A percentile compares a stretch with the other conserved stretches of the same genome.
phyloP scores from a whole-genome alignment of 1,140 invertebrate genomes.

The Aplysia californica region DNA sequence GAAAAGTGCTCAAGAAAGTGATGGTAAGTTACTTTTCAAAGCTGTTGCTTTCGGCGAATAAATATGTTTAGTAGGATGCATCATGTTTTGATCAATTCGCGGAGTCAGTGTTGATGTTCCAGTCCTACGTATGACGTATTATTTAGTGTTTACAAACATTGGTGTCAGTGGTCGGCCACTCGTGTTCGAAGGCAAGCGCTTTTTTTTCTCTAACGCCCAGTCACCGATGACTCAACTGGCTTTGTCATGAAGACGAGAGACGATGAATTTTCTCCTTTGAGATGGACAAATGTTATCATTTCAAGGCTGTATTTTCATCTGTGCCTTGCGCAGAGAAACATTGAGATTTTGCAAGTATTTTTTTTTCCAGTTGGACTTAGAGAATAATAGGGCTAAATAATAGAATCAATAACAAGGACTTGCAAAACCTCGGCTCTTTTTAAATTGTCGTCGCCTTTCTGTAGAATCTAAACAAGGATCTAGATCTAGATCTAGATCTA shows the following conservation, averaged over 20 bases:
- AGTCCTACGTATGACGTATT: neutral
- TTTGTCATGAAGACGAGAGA: no score
- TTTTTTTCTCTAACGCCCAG: no score
- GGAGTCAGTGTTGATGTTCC: neutral
- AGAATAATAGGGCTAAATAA: neutral
- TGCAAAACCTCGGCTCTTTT: neutral
- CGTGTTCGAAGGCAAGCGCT: neutral
- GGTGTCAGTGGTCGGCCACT: constrained; percentile 13
- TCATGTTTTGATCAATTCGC: neutral
- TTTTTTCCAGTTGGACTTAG: neutral
- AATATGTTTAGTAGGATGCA: neutral
- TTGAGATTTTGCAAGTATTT: neutral
- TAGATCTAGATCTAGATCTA: constrained; percentile 11
- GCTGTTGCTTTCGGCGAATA: neutral
- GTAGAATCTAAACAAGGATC: neutral
- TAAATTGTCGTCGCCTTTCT: neutral
- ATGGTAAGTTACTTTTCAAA: neutral
- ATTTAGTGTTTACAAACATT: neutral
- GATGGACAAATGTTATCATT: neutral
- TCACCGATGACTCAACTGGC: no score
- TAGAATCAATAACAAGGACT: neutral
- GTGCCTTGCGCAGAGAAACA: neutral
- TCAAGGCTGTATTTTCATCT: neutral
- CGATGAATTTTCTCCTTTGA: no score
- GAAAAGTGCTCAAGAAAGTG: neutral